Conservation (phyloP, 2,888 invertebrate species). For the Melieria omissa region DNA sequence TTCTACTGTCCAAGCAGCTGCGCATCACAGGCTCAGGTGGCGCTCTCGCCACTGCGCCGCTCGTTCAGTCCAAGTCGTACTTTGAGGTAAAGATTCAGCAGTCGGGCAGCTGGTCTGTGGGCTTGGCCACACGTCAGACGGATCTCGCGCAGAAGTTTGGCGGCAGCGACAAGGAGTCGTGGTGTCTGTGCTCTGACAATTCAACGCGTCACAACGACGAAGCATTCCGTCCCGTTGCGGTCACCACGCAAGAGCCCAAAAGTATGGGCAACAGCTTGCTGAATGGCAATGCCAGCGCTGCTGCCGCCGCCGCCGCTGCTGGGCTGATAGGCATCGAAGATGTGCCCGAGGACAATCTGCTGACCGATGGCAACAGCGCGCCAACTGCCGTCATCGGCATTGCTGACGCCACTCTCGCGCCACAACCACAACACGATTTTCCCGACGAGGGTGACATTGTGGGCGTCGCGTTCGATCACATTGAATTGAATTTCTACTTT, state of each 20-base stretch:
- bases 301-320: conserved; percentile 54
- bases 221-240: conserved; percentile 69
- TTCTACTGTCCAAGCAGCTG: conserved; percentile 62
- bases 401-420: conserved; percentile 31
- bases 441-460: conserved; percentile 88
- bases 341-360: conserved; percentile 63
- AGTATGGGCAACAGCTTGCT: conserved; percentile 50
- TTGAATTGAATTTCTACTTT: conserved; percentile 92
- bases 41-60: conserved; percentile 91
- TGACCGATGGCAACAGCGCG: conserved; percentile 60
- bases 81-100: conserved; percentile 99
- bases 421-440: conserved; percentile 61
- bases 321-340: conserved; percentile 64
- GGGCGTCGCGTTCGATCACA: conserved; percentile 95
- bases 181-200: conserved; percentile 93
- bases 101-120: conserved; percentile 95
- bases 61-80: conserved; percentile 97
- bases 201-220: conserved; percentile 85
- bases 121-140: conserved; percentile 88
- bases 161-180: conserved; percentile 89
- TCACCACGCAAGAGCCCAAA: conserved; percentile 44
- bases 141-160: conserved; percentile 89
- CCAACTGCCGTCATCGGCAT: conserved; percentile 28
- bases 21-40: conserved; percentile 84
- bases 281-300: conserved; percentile 48